Percentiles rank a stretch among this genome's conserved stretches.
phyloP scores from a whole-genome alignment of 2,888 invertebrate genomes.

The Tenodera sinensis region DNA sequence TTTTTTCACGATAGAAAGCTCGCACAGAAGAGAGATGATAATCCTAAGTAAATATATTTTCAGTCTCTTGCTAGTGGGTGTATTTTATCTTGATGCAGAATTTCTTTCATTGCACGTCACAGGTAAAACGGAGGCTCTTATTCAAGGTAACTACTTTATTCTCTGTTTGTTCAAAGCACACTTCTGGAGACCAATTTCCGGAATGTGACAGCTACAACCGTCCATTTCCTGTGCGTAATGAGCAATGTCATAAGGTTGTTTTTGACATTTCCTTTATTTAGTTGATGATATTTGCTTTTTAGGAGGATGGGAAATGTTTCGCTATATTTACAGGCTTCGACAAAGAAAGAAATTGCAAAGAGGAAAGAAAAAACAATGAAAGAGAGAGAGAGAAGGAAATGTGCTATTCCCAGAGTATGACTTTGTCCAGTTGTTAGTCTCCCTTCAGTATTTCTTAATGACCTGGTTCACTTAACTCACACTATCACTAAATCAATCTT shows the following conservation, averaged over 20 bases:
- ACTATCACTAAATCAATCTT: too few species aligned
- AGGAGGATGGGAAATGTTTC: neutral
- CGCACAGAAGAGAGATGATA: too few species aligned
- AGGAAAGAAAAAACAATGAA: too few species aligned
- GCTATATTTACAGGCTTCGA: neutral
- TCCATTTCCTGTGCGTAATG: neutral
- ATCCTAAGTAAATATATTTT: too few species aligned
- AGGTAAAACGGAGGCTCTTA: neutral
- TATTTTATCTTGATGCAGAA: too few species aligned
- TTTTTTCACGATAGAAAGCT: too few species aligned
- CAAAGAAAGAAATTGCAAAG: neutral
- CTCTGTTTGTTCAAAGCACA: neutral
- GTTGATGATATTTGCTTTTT: neutral
- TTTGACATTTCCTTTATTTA: neutral
- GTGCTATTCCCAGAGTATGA: too few species aligned
- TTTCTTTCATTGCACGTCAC: neutral
- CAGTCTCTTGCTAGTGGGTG: too few species aligned
- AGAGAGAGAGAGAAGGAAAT: too few species aligned
- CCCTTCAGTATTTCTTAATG: too few species aligned
- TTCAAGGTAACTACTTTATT: neutral
- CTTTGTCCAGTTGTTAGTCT: too few species aligned
- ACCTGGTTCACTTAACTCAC: too few species aligned
- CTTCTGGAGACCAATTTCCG: neutral
- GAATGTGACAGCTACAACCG: neutral
- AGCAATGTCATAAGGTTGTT: neutral